A percentile compares a stretch with the other conserved stretches of the same genome.
Evolutionary conservation across 2,113 vertebrate species (phyloP).

Genomic region (Thunnus thynnus): DNA sequence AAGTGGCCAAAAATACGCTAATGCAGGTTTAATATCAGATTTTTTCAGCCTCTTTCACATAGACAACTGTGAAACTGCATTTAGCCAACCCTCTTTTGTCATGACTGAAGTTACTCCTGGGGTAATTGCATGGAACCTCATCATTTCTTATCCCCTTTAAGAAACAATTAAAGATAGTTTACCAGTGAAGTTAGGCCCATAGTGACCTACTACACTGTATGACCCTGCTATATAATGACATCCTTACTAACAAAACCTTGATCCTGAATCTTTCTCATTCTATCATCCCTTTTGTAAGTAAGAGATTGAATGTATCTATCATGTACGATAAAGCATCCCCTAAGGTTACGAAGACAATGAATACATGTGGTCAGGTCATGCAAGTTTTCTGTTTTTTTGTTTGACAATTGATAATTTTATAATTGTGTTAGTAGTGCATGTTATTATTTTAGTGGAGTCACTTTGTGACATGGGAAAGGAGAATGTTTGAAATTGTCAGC

Average conservation of each 20-base stretch:
- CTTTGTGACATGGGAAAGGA: neutral
- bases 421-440: slow-evolving; percentile 43
- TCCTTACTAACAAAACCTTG: slow-evolving; percentile 47
- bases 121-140: slow-evolving; percentile 17
- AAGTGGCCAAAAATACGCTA: neutral
- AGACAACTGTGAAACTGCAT: too few relatives aligned
- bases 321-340: slow-evolving; percentile 41
- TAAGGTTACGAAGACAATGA: slow-evolving; percentile 23
- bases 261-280: slow-evolving; percentile 24
- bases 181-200: neutral
- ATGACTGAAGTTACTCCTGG: neutral
- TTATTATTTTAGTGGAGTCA: slow-evolving; percentile 36
- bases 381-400: neutral
- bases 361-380: slow-evolving; percentile 33
- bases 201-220: neutral
- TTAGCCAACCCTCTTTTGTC: neutral
- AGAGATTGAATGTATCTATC: slow-evolving; percentile 62
- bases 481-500: neutral
- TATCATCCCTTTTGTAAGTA: slow-evolving; percentile 30
- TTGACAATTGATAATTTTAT: slow-evolving; percentile 23
- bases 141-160: slow-evolving; percentile 13
- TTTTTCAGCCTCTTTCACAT: neutral
- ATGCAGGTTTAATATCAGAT: neutral
- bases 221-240: slow-evolving; percentile 20
- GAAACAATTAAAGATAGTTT: neutral